Evolutionary conservation across 92 coral and sea anemone genomes (phyloP).

Genomic region (Epizoanthus scotinus): DNA sequence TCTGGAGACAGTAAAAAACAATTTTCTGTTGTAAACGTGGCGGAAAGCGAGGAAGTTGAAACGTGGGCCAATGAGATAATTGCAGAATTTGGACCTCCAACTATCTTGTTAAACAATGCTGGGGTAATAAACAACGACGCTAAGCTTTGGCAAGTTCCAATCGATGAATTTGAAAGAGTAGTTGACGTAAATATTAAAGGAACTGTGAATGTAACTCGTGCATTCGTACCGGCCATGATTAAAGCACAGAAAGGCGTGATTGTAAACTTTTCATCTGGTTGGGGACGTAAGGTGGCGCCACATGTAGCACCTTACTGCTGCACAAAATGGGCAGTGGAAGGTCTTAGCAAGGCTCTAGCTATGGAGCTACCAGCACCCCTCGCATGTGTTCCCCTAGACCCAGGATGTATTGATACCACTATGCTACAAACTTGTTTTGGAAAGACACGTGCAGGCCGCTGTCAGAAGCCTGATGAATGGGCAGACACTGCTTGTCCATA

Average conservation of each 20-base stretch:
- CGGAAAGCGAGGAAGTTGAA: background rate
- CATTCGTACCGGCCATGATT: slow-evolving; percentile 79
- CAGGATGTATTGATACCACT: slow-evolving; percentile 72
- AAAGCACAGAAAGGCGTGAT: slow-evolving; percentile 66
- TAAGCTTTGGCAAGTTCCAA: slow-evolving; percentile 1
- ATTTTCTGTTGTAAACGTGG: slow-evolving; percentile 37
- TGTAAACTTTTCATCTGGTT: slow-evolving; percentile 83
- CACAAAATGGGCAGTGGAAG: slow-evolving; percentile 82
- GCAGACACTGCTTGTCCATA: slow-evolving; percentile 75
- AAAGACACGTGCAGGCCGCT: slow-evolving; percentile 42
- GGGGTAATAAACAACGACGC: background rate
- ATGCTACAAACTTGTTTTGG: slow-evolving; percentile 69
- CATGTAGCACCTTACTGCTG: slow-evolving; percentile 82
- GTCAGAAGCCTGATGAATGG: slow-evolving; percentile 66
- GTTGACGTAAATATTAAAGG: slow-evolving; percentile 83
- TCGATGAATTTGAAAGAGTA: slow-evolving; percentile 70
- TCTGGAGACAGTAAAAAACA: slow-evolving; percentile 17
- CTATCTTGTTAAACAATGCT: slow-evolving; percentile 14
- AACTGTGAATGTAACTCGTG: slow-evolving; percentile 71
- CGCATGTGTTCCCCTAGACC: slow-evolving; percentile 78
- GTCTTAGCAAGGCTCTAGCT: slow-evolving; percentile 84
- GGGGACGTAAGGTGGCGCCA: slow-evolving; percentile 76
- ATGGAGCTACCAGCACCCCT: slow-evolving; percentile 77
- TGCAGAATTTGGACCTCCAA: background rate
- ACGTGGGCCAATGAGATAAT: background rate